These are phyloP conservation scores for mouse (Mus musculus) DNA, from an alignment of 2,113 vertebrate species.

Conservation along the genomic window GRCm39 chr2:9057501-9058000, in stretches of 20 bases:
- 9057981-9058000: background rate
- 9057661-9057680: background rate
- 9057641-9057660: background rate
- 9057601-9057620: background rate
- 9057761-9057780: rapidly evolving
- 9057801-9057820: background rate
- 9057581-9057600: constrained; percentile 63
- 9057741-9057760: background rate
- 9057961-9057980: background rate
- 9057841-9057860: background rate
- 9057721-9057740: background rate
- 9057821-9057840: no score
- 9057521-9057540: constrained; percentile 58
- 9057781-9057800: background rate
- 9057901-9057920: background rate
- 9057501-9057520: background rate
- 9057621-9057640: background rate
- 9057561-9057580: constrained; percentile 56
- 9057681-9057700: background rate
- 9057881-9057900: background rate
- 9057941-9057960: background rate
- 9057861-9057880: background rate
- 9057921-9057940: background rate
- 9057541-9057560: background rate
- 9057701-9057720: background rate